A percentile compares a stretch with the other conserved stretches of the same genome.
phyloP scores from a whole-genome alignment of 1,140 invertebrate species.

The Nasonia vitripennis region DNA sequence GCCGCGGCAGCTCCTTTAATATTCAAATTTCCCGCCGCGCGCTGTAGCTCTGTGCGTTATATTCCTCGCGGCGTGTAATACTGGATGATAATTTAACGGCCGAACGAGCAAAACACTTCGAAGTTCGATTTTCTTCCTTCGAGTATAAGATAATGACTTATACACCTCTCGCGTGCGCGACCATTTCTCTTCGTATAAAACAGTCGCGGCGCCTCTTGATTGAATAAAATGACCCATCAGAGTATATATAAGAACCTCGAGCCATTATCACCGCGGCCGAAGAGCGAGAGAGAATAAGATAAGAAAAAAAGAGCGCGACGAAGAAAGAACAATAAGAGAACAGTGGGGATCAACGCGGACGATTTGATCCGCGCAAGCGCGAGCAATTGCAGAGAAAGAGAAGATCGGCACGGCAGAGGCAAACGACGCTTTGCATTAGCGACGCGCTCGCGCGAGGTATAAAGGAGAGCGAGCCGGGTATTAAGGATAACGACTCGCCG shows the following conservation, averaged over 20 bases:
- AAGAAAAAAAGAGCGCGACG: not conserved
- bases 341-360: slow-evolving; percentile 2
- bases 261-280: not conserved
- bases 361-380: slow-evolving; percentile 11
- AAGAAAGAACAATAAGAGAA: not conserved
- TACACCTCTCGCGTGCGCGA: not conserved
- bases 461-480: not conserved
- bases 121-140: not conserved
- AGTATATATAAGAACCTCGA: not conserved
- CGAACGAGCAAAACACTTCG: not conserved
- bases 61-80: not conserved
- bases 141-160: not conserved
- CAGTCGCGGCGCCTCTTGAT: not conserved
- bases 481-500: slow-evolving; percentile 36
- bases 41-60: not conserved
- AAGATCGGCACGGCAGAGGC: not conserved
- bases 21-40: not conserved
- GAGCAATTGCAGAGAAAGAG: not conserved
- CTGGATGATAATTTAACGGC: not conserved
- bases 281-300: not conserved
- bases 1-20: not conserved
- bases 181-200: not conserved
- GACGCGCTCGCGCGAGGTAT: not conserved
- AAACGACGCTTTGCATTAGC: slow-evolving; percentile 43
- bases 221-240: not conserved